Base-by-base conservation (phyloP, 2,888 invertebrate species). In the Drepanosiphum platanoidis region DNA sequence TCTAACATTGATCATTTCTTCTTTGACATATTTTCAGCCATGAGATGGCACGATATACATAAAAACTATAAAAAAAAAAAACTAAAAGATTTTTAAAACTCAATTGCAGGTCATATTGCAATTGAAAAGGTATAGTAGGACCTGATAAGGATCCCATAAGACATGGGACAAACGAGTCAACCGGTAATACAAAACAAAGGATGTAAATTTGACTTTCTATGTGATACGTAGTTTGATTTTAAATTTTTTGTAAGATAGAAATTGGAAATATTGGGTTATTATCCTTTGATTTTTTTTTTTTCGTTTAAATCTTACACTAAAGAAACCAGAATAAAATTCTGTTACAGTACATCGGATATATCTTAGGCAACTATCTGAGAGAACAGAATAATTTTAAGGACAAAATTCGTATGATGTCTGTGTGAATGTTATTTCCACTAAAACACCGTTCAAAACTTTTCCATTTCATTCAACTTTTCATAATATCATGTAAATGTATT, bases 401-500 rank as follows among this genome's bases (percentile, higher is more conserved):
- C 7, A 8, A 81, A 71, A 39, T 58, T 71, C 22, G 52, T 71
- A 71, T 71, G 52, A 81, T 58, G 70, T 27, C 13, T 71, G 36
- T n/a, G 22, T 22, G 42, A 66, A 66, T 36, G n/a, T 11, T 64
- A 32, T 68, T 80, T 71, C 52, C 58, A 58, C 36, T 58, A 18
- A 36, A 71, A 81, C 32, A 39, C 22, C 58, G 30, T 71, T 71
- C 22, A 39, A 81, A 81, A 71, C 39, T 71, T 81, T 81, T 39
- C 36, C 39, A 71, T 81, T 71, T 39, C 30, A 80, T 80, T 80
- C 80, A 70, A 70, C 58, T 58, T 71, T 80, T 70, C 27, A 81
- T 81, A 71, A 71, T 58, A n/a, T 71, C n/a, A 61, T 71, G 81
- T 71, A 71, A 61, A 71, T 71, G 81, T 39, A 71, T 81, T 81